Conservation (phyloP, 2,797 vertebrate genomes). For the Pachyuromys duprasi region DNA sequence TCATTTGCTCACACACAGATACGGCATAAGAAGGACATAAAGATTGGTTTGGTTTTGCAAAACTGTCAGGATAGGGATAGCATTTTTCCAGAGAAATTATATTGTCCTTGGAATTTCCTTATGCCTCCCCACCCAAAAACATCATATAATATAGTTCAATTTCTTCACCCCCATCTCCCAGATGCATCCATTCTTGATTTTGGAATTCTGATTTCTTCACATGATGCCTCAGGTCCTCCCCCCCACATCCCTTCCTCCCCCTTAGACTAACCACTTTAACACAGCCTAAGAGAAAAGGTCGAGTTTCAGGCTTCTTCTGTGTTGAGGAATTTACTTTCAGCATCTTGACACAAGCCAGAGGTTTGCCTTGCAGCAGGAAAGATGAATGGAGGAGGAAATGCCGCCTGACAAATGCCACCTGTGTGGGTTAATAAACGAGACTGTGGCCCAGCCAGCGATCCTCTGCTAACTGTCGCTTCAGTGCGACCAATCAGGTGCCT, state of each 20-base stretch:
- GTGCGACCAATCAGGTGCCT: conserved; percentile 77
- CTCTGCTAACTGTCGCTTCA: conserved; percentile 70
- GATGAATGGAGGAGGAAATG: conserved; percentile 70
- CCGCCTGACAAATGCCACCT: conserved; percentile 75
- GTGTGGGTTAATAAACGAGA: conserved; percentile 69
- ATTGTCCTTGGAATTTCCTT: background rate
- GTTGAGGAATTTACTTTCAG: conserved; percentile 67
- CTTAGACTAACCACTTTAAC: background rate
- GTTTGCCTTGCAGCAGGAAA: conserved; percentile 54
- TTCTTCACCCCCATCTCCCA: background rate
- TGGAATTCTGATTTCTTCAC: background rate
- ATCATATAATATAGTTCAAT: background rate
- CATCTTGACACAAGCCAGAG: conserved; percentile 71
- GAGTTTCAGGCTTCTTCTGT: conserved; percentile 6
- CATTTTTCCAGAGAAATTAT: background rate
- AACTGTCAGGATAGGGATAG: background rate
- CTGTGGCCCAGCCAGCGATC: conserved; percentile 61
- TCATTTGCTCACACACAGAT: background rate
- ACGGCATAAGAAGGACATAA: background rate
- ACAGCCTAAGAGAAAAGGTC: conserved; percentile 28
- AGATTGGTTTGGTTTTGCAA: background rate
- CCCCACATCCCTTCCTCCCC: too few species aligned
- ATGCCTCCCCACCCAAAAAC: background rate
- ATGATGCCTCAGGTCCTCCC: background rate
- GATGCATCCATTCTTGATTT: background rate